A percentile compares a stretch with the other conserved stretches of the same genome.
Conservation (phyloP, 2,113 vertebrate species). For the Nothocercus julius region DNA sequence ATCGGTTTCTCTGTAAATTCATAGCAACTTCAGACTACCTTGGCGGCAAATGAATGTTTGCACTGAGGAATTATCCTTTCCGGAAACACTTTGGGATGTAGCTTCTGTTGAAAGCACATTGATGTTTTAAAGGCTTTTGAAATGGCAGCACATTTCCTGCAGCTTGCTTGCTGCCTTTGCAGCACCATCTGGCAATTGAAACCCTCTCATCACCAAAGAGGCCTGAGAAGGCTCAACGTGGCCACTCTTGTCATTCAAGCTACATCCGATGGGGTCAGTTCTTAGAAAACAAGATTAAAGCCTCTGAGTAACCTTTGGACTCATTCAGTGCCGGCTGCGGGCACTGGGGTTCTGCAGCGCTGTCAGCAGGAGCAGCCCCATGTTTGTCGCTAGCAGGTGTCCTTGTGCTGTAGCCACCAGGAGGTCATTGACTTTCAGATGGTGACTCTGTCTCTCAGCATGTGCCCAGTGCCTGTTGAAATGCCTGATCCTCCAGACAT, state of each 20-base stretch:
- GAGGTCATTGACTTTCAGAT: not conserved
- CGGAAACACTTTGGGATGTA: not conserved
- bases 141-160: conserved; percentile 12
- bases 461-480: not conserved
- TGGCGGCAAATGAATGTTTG: conserved; percentile 8
- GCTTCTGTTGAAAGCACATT: conserved; percentile 24
- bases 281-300: conserved; percentile 49
- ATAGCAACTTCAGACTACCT: not conserved
- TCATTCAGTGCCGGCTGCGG: not conserved
- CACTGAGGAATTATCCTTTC: conserved; percentile 26
- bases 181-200: conserved; percentile 41
- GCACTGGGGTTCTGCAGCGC: not conserved
- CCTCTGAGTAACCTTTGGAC: conserved; percentile 4
- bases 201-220: conserved; percentile 39
- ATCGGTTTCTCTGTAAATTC: conserved; percentile 26
- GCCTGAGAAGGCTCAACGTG: conserved; percentile 24
- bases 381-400: not conserved
- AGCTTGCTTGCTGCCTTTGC: not conserved
- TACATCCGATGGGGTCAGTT: conserved; percentile 1
- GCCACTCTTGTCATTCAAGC: conserved; percentile 14
- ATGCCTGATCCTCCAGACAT: not conserved
- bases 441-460: not conserved
- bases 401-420: not conserved
- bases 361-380: not conserved
- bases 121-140: conserved; percentile 53